A percentile compares a stretch with the other conserved stretches of the same genome.
Evolutionary conservation across 2,888 invertebrate genomes (phyloP).

Genomic region (Pollenia amentaria): DNA sequence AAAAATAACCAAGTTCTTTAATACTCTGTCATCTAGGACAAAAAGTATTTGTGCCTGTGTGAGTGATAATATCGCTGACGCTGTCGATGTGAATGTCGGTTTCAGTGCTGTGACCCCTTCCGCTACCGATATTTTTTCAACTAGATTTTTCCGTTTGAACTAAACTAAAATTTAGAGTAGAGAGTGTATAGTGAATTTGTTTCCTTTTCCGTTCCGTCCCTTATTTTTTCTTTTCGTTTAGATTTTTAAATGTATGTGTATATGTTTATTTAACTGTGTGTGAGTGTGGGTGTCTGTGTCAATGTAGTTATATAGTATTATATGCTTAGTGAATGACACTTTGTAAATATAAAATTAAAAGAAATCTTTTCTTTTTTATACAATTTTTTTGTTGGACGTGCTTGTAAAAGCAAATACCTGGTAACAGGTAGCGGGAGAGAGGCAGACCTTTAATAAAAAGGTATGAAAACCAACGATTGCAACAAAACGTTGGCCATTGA

Average conservation of each 20-base stretch:
- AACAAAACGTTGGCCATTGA: conserved; percentile 66
- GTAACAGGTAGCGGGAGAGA: neutral
- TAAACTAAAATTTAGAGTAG: conserved; percentile 6
- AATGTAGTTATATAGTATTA: conserved; percentile 40
- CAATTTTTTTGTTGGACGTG: conserved; percentile 38
- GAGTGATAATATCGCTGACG: conserved; percentile 27
- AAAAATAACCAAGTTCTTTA: conserved; percentile 53
- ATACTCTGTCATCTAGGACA: conserved; percentile 60
- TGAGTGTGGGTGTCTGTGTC: neutral
- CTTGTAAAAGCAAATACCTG: conserved; percentile 59
- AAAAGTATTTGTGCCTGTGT: conserved; percentile 38
- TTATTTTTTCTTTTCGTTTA: conserved; percentile 8
- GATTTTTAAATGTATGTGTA: neutral
- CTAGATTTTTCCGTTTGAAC: conserved; percentile 12
- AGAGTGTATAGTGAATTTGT: conserved; percentile 26
- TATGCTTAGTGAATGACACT: conserved; percentile 66
- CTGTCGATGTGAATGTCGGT: conserved; percentile 28
- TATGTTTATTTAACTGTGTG: neutral
- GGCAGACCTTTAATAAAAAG: conserved; percentile 40
- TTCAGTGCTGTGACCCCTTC: conserved; percentile 20
- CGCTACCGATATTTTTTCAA: neutral
- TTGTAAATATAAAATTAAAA: conserved; percentile 75
- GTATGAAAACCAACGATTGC: conserved; percentile 38
- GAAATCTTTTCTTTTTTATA: conserved; percentile 61
- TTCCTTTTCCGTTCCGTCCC: conserved; percentile 30